These are phyloP conservation scores for Asbolus verrucosus DNA, from an alignment of 1,140 invertebrate species.

Conservation along the genomic window DNA sequence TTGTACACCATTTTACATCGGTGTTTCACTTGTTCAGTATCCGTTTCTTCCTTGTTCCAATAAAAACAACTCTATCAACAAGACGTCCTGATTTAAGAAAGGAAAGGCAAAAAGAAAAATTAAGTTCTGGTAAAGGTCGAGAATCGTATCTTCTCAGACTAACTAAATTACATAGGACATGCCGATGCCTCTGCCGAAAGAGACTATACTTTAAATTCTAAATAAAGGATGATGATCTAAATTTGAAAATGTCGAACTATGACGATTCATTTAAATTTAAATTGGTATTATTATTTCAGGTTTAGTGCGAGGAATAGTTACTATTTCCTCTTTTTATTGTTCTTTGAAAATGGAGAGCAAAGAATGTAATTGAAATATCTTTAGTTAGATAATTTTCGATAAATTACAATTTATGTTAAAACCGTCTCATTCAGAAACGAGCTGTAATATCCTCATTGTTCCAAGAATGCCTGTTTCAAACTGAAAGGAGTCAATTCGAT, in stretches of 20 bases:
- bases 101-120: neutral
- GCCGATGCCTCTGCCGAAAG: neutral
- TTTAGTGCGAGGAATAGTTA: neutral
- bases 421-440: neutral
- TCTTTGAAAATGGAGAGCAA: neutral
- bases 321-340: neutral
- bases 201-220: too few species aligned
- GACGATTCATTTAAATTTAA: too few species aligned
- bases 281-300: neutral
- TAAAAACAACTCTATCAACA: constrained; percentile 31
- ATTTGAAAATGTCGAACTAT: too few species aligned
- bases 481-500: too few species aligned
- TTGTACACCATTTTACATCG: neutral
- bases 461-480: too few species aligned
- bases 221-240: too few species aligned
- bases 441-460: neutral
- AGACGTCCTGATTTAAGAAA: constrained; percentile 2
- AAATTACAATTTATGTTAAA: constrained; percentile 2
- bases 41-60: constrained; percentile 8
- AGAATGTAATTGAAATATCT: neutral
- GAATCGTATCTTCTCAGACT: constrained; percentile 8
- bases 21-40: constrained; percentile 6
- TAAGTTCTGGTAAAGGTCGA: neutral
- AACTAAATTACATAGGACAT: neutral
- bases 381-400: neutral